Conservation (phyloP, 2,797 vertebrate species). For the Carapus acus region DNA sequence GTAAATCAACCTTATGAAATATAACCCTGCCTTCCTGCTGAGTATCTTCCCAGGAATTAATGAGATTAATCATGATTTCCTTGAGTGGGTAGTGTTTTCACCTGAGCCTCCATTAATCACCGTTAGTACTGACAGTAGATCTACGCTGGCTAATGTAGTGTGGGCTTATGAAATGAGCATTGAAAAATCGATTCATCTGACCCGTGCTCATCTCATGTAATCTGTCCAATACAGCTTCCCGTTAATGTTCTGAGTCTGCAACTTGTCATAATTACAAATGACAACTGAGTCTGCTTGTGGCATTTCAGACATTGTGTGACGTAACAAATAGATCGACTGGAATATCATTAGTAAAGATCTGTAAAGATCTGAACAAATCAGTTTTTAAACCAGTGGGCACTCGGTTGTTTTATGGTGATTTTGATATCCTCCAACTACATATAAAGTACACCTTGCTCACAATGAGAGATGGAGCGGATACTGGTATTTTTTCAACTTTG, state of each 20-base stretch:
- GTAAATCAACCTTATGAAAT: no score
- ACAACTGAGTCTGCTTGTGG: conserved; percentile 16
- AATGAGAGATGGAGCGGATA: no score
- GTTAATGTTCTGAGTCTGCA: conserved; percentile 22
- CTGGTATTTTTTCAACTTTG: no score
- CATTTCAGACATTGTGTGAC: neutral
- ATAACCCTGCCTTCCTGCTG: no score
- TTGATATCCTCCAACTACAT: no score
- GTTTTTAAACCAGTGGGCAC: no score
- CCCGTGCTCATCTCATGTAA: conserved; percentile 24
- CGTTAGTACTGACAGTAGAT: conserved; percentile 26
- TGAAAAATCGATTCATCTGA: conserved; percentile 34
- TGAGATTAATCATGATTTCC: conserved; percentile 25
- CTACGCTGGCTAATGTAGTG: conserved; percentile 42
- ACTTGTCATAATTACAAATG: conserved; percentile 46
- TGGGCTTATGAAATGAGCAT: conserved; percentile 46
- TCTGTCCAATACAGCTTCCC: conserved; percentile 12
- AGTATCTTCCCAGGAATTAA: no score
- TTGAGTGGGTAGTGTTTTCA: conserved; percentile 23
- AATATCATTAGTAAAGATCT: no score
- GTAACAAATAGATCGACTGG: no score
- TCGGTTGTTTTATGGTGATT: no score
- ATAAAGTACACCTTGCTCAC: no score
- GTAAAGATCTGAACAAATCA: no score
- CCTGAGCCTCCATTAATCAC: conserved; percentile 41